phyloP scores from a whole-genome alignment of 2,888 invertebrate genomes.

The Lycaena phlaeas region DNA sequence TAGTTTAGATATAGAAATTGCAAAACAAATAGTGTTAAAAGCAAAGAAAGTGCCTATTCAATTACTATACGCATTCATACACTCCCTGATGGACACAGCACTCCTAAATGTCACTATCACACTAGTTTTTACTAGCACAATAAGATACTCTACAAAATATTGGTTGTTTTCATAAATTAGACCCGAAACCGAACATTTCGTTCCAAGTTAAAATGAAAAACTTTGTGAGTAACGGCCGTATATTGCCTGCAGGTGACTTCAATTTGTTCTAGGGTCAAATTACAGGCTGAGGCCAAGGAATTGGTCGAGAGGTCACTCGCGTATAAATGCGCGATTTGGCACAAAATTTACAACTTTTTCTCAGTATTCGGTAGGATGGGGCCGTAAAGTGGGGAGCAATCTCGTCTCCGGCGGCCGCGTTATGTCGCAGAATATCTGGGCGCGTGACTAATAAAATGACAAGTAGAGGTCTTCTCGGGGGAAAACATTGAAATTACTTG shows the following conservation, averaged over 20 bases:
- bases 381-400: constrained; percentile 65
- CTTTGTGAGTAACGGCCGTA: neutral
- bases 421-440: constrained; percentile 61
- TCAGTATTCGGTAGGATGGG: constrained; percentile 43
- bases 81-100: too few species aligned
- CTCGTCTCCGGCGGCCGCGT: constrained; percentile 50
- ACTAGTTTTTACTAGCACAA: too few species aligned
- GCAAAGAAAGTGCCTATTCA: too few species aligned
- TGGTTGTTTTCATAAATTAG: too few species aligned
- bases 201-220: constrained; percentile 2
- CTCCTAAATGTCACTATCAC: too few species aligned
- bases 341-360: constrained; percentile 69
- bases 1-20: too few species aligned
- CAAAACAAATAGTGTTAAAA: too few species aligned
- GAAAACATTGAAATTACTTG: constrained; percentile 31
- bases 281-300: constrained; percentile 40
- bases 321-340: constrained; percentile 63
- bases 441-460: constrained; percentile 66
- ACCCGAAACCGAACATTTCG: neutral
- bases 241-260: constrained; percentile 33
- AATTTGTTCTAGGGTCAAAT: constrained; percentile 41
- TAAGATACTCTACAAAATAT: too few species aligned
- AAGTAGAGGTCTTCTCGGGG: constrained; percentile 47
- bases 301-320: constrained; percentile 46
- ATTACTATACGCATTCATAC: too few species aligned